phyloP scores from a whole-genome alignment of 2,888 invertebrate genomes.

The Dinocampus coccinellae region DNA sequence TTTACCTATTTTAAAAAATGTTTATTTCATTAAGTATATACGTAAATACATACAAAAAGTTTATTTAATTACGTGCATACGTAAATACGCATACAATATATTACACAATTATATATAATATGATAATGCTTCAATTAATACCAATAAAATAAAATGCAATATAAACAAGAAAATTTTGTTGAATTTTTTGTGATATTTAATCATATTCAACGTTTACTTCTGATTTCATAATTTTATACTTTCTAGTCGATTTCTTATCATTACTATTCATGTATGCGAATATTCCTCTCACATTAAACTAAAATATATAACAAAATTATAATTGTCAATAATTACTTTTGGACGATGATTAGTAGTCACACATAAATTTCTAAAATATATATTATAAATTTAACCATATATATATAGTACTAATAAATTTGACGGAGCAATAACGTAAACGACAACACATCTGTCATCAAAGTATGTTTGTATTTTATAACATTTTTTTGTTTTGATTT shows the following conservation, averaged over 20 bases:
- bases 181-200: background rate
- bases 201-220: background rate
- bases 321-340: background rate
- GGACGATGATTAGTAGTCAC: background rate
- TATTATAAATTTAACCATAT: background rate
- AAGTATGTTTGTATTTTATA: constrained; percentile 13
- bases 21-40: background rate
- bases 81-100: background rate
- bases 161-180: constrained; percentile 12
- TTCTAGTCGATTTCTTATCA: background rate
- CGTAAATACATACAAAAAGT: constrained; percentile 20
- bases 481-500: constrained; percentile 23
- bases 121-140: constrained; percentile 19
- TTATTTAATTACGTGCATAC: too few species aligned
- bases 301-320: background rate
- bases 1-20: background rate
- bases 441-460: constrained; percentile 31
- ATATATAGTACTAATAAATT: constrained; percentile 8
- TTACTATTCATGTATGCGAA: background rate
- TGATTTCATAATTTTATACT: background rate
- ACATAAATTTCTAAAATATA: background rate
- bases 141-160: constrained; percentile 8
- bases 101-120: too few species aligned
- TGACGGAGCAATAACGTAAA: constrained; percentile 38
- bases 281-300: background rate